Percentiles rank a stretch among this genome's conserved stretches.
These are phyloP conservation scores for Enteromius fasciolatus DNA, from an alignment of 2,797 vertebrate genomes.

Conservation along the genomic window DNA sequence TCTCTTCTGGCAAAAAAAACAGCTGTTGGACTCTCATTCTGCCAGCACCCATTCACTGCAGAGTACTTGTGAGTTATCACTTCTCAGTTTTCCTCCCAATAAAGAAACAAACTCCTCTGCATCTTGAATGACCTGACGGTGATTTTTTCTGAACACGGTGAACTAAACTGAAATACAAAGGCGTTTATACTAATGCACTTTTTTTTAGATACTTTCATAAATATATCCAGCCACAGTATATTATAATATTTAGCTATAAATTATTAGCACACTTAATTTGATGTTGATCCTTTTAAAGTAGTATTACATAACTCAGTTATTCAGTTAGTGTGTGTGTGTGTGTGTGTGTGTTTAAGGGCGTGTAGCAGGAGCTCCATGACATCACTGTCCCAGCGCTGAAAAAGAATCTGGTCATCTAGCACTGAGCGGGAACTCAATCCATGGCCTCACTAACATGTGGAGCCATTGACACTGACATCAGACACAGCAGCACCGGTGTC, in stretches of 20 bases:
- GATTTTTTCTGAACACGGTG: not conserved
- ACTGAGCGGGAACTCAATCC: constrained; percentile 62
- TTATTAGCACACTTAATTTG: not conserved
- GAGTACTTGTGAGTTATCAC: too few relatives aligned
- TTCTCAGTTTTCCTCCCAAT: not conserved
- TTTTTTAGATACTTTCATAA: not conserved
- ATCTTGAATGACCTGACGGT: not conserved
- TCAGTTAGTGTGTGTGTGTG: not conserved
- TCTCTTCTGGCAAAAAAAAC: not conserved
- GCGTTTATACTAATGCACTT: not conserved
- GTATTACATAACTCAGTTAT: not conserved
- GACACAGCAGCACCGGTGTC: constrained; percentile 55
- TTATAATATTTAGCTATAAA: not conserved
- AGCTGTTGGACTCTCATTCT: too few relatives aligned
- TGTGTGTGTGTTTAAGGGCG: constrained; percentile 7
- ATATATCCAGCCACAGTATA: not conserved
- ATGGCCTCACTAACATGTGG: constrained; percentile 50
- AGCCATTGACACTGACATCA: constrained; percentile 51
- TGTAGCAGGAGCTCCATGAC: constrained; percentile 50
- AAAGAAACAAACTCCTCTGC: not conserved
- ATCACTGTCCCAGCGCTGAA: constrained; percentile 63
- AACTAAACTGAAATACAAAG: not conserved
- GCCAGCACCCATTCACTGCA: too few relatives aligned
- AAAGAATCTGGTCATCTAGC: constrained; percentile 63
- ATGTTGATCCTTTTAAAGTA: not conserved